A percentile compares a stretch with the other conserved stretches of the same genome.
These are phyloP conservation scores for Eueremaeus valkanovi DNA, from an alignment of 2,888 invertebrate species.

Conservation along the genomic window DNA sequence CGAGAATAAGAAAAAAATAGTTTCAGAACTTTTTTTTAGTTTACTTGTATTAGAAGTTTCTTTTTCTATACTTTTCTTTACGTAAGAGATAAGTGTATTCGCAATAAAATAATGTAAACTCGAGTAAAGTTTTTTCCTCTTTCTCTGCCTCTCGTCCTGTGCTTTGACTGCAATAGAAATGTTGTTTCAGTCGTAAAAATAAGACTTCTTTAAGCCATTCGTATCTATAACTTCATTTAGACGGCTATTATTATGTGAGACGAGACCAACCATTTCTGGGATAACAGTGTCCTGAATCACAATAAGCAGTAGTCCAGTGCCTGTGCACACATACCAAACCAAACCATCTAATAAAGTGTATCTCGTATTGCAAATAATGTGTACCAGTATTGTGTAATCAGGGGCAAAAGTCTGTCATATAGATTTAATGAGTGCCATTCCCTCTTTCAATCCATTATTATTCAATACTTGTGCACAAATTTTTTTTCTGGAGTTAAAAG, in stretches of 20 bases:
- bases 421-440: no score
- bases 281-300: slow-evolving; percentile 6
- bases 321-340: slow-evolving; percentile 1
- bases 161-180: background rate
- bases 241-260: background rate
- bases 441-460: no score
- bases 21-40: no score
- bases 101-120: slow-evolving; percentile 8
- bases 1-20: background rate
- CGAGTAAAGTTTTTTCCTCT: background rate
- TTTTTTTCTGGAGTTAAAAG: no score
- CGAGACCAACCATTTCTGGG: background rate
- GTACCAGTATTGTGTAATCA: no score
- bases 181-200: background rate
- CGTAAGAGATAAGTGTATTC: no score
- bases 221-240: slow-evolving; percentile 20
- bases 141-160: no score
- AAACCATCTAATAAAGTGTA: background rate
- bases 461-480: no score
- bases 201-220: background rate
- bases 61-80: no score
- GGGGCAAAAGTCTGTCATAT: no score
- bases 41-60: no score
- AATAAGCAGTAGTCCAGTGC: slow-evolving; percentile 12
- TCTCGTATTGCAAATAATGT: background rate